Conservation (phyloP, 2,888 invertebrate species). For the Trisateles emortualis region DNA sequence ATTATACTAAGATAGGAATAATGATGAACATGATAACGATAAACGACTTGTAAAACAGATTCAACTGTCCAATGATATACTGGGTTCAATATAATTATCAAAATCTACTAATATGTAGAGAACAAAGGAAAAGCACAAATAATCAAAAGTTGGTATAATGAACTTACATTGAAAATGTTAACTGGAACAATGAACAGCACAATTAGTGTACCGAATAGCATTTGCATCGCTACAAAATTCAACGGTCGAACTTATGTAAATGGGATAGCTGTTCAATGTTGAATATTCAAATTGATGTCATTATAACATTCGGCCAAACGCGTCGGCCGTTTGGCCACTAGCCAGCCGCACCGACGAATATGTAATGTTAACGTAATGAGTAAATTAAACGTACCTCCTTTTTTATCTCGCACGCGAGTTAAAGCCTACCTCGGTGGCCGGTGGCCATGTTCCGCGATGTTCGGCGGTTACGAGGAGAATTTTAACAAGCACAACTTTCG, state of each 20-base stretch:
- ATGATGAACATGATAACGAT: too few relatives aligned
- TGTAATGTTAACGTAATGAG: slow-evolving; percentile 83
- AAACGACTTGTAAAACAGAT: not conserved
- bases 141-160: slow-evolving; percentile 35
- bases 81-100: not conserved
- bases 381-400: slow-evolving; percentile 74
- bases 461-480: slow-evolving; percentile 48
- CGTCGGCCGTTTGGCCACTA: slow-evolving; percentile 79
- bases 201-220: slow-evolving; percentile 80
- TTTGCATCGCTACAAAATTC: slow-evolving; percentile 83
- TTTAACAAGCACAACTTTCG: slow-evolving; percentile 53
- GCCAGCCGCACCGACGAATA: slow-evolving; percentile 75
- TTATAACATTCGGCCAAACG: slow-evolving; percentile 84
- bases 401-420: slow-evolving; percentile 70
- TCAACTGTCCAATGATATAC: not conserved
- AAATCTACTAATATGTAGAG: not conserved
- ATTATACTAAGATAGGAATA: too few relatives aligned
- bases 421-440: slow-evolving; percentile 54
- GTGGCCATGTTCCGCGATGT: slow-evolving; percentile 52
- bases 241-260: slow-evolving; percentile 86
- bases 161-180: slow-evolving; percentile 55
- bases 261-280: slow-evolving; percentile 84
- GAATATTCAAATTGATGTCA: slow-evolving; percentile 87
- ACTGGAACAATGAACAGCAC: slow-evolving; percentile 72
- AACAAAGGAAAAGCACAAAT: slow-evolving; percentile 19